phyloP scores from a whole-genome alignment of 2,113 vertebrate genomes.

The Apeltes quadracus region DNA sequence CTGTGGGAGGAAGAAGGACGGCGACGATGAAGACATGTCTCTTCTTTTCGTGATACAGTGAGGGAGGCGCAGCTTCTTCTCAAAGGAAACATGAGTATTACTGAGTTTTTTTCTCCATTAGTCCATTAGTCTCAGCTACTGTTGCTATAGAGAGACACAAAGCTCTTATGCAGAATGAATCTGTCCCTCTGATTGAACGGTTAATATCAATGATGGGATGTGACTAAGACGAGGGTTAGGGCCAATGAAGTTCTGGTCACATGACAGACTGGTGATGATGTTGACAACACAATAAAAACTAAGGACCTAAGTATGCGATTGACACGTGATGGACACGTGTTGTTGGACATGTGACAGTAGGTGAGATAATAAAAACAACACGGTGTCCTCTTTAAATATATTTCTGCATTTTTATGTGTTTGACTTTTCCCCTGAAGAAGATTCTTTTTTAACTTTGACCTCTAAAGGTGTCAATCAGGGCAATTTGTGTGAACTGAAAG shows the following conservation, averaged over 20 bases:
- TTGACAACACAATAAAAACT: not conserved
- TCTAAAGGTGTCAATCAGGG: not conserved
- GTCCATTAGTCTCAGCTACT: constrained; percentile 15
- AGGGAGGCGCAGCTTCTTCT: constrained; percentile 32
- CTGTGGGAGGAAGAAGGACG: constrained; percentile 20
- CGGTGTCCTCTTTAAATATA: constrained; percentile 19
- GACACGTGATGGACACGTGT: not conserved
- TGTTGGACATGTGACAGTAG: no score
- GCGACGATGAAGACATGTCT: not conserved
- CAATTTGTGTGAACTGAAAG: not conserved
- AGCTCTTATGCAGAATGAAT: no score
- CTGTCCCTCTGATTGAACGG: constrained; percentile 32
- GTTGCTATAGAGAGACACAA: constrained; percentile 5
- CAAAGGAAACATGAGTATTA: not conserved
- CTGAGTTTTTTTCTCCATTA: not conserved
- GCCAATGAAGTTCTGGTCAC: not conserved
- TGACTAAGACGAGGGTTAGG: not conserved
- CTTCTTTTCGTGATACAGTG: not conserved
- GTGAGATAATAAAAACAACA: not conserved
- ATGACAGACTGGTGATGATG: not conserved
- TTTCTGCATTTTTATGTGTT: constrained; percentile 8
- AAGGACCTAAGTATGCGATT: not conserved
- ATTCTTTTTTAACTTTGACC: not conserved
- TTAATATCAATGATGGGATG: not conserved
- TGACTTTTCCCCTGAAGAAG: constrained; percentile 1